phyloP scores from a whole-genome alignment of 1,140 invertebrate species.

The Brachionus koreanus region DNA sequence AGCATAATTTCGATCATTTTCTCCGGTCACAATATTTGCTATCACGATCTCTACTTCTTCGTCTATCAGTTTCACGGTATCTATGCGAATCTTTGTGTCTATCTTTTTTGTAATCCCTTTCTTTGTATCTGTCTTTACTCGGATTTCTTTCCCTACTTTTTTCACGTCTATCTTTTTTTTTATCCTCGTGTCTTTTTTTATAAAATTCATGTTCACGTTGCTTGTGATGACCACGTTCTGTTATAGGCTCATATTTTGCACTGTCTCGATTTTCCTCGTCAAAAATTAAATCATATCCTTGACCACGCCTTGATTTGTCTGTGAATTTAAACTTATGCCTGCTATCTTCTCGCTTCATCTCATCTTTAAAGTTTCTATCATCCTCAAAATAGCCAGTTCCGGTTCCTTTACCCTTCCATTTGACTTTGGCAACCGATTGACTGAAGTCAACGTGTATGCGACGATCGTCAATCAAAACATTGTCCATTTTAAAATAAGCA shows the following conservation, averaged over 20 bases:
- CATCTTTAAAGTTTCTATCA: background rate
- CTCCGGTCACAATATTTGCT: background rate
- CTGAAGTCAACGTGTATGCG: conserved; percentile 99
- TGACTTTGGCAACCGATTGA: conserved; percentile 82
- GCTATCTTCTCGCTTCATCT: background rate
- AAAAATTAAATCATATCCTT: conserved; percentile 14
- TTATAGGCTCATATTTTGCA: conserved; percentile 5
- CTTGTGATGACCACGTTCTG: background rate
- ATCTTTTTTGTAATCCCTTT: background rate
- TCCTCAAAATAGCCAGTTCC: conserved; percentile 42
- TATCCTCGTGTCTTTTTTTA: background rate
- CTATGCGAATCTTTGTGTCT: background rate
- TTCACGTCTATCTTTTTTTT: background rate
- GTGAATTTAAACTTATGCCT: background rate
- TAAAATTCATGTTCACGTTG: background rate
- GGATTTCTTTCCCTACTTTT: background rate
- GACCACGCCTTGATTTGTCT: conserved; percentile 3
- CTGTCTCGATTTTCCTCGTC: conserved; percentile 15
- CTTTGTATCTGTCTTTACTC: background rate
- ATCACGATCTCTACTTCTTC: background rate
- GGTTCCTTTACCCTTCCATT: conserved; percentile 38
- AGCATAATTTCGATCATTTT: background rate
- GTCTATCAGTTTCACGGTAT: background rate
- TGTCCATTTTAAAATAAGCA: conserved; percentile 99
- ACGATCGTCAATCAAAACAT: conserved; percentile 95